phyloP scores from a whole-genome alignment of 2,888 invertebrate genomes.

The Synergus laeviventris region DNA sequence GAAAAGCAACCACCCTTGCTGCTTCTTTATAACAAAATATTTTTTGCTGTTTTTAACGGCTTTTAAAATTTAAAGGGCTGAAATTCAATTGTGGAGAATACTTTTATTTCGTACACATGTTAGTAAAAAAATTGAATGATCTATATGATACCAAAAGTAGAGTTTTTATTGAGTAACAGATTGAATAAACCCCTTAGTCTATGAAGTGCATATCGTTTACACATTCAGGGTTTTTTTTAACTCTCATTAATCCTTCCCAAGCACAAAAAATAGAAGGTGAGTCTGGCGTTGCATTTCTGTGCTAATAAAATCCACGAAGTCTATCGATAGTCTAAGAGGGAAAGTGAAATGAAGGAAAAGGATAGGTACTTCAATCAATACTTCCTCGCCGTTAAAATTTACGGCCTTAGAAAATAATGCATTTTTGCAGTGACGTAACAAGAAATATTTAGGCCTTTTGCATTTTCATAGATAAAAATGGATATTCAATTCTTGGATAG shows the following conservation, averaged over 20 bases:
- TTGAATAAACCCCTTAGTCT: background rate
- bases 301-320: conserved; percentile 48
- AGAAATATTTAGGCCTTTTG: too few species aligned
- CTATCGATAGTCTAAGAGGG: conserved; percentile 31
- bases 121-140: background rate
- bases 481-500: too few species aligned
- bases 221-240: conserved; percentile 5
- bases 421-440: too few species aligned
- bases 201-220: background rate
- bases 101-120: too few species aligned
- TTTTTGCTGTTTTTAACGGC: background rate
- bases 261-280: conserved; percentile 1
- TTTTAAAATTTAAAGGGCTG: too few species aligned
- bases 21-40: conserved; percentile 82
- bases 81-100: too few species aligned
- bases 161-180: background rate
- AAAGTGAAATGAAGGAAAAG: conserved; percentile 31
- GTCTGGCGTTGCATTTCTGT: conserved; percentile 43
- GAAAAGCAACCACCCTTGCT: conserved; percentile 82
- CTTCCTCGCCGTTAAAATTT: conserved; percentile 46
- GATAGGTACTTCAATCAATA: conserved; percentile 50
- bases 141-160: background rate
- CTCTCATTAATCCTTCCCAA: conserved; percentile 11
- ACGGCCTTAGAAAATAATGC: conserved; percentile 39
- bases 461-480: too few species aligned